A percentile compares a stretch with the other conserved stretches of the same genome.
These are phyloP conservation scores for Megaceryle maxima DNA, from an alignment of 2,113 vertebrate genomes.

Conservation along the genomic window DNA sequence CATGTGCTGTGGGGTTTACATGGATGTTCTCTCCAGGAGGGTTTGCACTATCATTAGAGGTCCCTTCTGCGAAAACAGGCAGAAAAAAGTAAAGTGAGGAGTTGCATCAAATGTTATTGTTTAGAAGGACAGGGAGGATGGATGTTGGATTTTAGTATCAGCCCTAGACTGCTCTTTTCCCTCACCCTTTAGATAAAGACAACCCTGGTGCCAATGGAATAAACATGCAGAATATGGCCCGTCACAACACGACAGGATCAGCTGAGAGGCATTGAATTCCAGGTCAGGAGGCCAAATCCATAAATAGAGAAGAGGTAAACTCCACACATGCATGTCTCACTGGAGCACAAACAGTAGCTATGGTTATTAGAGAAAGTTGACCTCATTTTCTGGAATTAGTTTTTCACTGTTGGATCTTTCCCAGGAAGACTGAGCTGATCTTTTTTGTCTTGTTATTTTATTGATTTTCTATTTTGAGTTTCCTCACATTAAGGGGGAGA, in stretches of 20 bases:
- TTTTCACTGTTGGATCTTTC: slow-evolving; percentile 60
- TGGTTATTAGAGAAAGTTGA: slow-evolving; percentile 59
- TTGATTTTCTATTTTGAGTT: slow-evolving; percentile 50
- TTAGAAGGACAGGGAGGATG: not conserved
- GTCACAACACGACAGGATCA: slow-evolving; percentile 16
- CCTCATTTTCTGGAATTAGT: slow-evolving; percentile 60
- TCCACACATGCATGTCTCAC: not conserved
- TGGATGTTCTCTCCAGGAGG: not conserved
- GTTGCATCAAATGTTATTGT: not conserved
- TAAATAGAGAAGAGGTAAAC: slow-evolving; percentile 65
- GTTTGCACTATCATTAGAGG: not conserved
- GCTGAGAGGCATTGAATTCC: slow-evolving; percentile 40
- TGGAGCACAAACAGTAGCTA: slow-evolving; percentile 60
- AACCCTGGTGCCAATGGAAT: slow-evolving; percentile 25
- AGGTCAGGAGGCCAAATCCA: slow-evolving; percentile 57
- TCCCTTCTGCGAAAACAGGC: not conserved
- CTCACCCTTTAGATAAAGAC: not conserved
- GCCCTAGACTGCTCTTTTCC: not conserved
- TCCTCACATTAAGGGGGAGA: not conserved
- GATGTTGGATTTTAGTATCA: not conserved
- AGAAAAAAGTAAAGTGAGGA: not conserved
- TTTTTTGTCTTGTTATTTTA: slow-evolving; percentile 23
- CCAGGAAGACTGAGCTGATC: slow-evolving; percentile 34
- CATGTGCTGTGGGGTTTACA: not conserved
- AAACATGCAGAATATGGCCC: not conserved